Evolutionary conservation across 1,140 invertebrate species (phyloP), one percentile per base, ranked within the genome.

Genomic region (Panagrolaimus sp.): DNA sequence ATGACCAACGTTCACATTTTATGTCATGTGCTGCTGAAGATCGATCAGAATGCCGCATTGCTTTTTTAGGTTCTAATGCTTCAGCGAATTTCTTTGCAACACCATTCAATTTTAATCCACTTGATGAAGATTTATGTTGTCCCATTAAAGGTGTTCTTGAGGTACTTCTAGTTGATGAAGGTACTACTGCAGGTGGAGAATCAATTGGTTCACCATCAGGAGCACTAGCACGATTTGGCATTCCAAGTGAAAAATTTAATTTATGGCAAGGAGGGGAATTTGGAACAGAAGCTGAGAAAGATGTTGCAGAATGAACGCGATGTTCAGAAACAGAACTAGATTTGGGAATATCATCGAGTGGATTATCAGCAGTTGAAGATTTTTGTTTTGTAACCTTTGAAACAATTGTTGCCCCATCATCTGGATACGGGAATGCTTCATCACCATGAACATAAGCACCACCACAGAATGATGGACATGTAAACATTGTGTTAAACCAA

Each of bases 401-500:
- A 9, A 70, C 67, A 42, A 69, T 66, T n/a, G 23, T 9, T 9
- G 31, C 57, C 42, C 42, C 67, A 31, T 46, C 72, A 25, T 78
- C 65, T 20, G 47, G 57, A 46, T 82, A 81, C 7, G 72, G 74
- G 31, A 73, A 68, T 2, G 51, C 70, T 67, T 73, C 70, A 44
- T 82, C 80, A 14, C 77, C 81, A 62, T 82, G 80, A 1, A 67
- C 62, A 61, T 78, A 82, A 9, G 53, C 23, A 11, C 66, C 72
- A 9, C 70, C 70, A 65, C 72, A 75, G 57, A 73, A 82, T 16
- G 74, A 70, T 8, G 69, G 68, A 51, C 80, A 82, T 3, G 66
- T 69, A 63, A 82, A 82, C 81, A 82, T 83, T 31, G 81, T 82
- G 51, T 82, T 82, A 65, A 82, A 77, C 80, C 80, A 82, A 44